phyloP scores from a whole-genome alignment of 1,140 invertebrate species.

The Eriocheir sinensis region DNA sequence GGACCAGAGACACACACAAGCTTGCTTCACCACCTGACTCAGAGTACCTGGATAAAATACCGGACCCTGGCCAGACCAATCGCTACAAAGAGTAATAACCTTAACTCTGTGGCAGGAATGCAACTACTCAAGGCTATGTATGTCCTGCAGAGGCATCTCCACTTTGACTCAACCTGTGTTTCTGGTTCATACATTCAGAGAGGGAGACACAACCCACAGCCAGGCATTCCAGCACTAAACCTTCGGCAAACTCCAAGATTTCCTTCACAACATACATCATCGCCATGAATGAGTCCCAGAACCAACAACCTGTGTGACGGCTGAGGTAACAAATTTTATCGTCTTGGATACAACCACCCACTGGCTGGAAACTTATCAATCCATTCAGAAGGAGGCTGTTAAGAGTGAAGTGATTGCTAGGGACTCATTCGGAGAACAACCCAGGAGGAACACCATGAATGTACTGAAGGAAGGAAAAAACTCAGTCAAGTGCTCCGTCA shows the following conservation, averaged over 20 bases:
- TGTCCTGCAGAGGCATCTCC: constrained; percentile 45
- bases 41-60: too few relatives aligned
- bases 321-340: background rate
- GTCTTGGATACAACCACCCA: background rate
- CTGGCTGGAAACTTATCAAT: constrained; percentile 16
- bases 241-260: constrained; percentile 40
- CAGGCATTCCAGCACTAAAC: constrained; percentile 45
- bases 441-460: too few relatives aligned
- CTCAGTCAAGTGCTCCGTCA: constrained; percentile 24
- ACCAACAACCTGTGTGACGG: constrained; percentile 40
- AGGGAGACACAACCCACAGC: constrained; percentile 31
- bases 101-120: constrained; percentile 30
- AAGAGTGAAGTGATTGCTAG: constrained; percentile 32
- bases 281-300: constrained; percentile 34
- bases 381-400: constrained; percentile 16
- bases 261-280: constrained; percentile 31
- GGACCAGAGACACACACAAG: too few relatives aligned
- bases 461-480: too few relatives aligned
- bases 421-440: too few relatives aligned
- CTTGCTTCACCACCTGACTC: too few relatives aligned
- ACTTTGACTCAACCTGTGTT: constrained; percentile 36
- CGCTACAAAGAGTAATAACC: too few relatives aligned
- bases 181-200: constrained; percentile 49
- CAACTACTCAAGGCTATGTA: constrained; percentile 23
- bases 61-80: too few relatives aligned